phyloP scores from a whole-genome alignment of 2,888 invertebrate genomes.

The Stegophylla sp. region DNA sequence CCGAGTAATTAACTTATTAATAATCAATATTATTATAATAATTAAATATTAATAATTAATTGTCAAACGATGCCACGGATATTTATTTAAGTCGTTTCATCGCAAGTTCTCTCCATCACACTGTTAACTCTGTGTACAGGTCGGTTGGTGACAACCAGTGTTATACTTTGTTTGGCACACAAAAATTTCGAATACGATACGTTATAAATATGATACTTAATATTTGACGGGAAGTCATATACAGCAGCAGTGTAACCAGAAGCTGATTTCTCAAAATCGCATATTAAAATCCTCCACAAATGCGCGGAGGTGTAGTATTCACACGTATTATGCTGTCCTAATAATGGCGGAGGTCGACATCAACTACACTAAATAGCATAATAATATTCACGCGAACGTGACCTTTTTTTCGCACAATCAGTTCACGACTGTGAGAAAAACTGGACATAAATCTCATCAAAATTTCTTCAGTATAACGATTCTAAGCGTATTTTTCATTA shows the following conservation, averaged over 20 bases:
- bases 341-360: too few relatives aligned
- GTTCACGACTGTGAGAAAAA: too few relatives aligned
- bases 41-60: constrained; percentile 3
- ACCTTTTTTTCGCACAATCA: too few relatives aligned
- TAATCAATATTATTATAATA: too few relatives aligned
- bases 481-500: too few relatives aligned
- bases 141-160: not conserved
- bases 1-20: too few relatives aligned
- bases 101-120: not conserved
- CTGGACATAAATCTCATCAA: too few relatives aligned
- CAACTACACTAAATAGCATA: too few relatives aligned
- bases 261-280: constrained; percentile 32
- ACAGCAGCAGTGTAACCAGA: constrained; percentile 25
- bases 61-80: not conserved
- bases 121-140: too few relatives aligned
- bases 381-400: too few relatives aligned
- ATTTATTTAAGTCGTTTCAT: not conserved
- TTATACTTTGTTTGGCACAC: not conserved
- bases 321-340: too few relatives aligned
- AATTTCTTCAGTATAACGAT: too few relatives aligned
- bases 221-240: not conserved
- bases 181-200: constrained; percentile 6
- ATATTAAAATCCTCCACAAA: constrained; percentile 8
- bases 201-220: constrained; percentile 19
- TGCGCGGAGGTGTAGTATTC: not conserved